Base-by-base conservation (phyloP, 2,113 vertebrate species). In the Nymphicus hollandicus region DNA sequence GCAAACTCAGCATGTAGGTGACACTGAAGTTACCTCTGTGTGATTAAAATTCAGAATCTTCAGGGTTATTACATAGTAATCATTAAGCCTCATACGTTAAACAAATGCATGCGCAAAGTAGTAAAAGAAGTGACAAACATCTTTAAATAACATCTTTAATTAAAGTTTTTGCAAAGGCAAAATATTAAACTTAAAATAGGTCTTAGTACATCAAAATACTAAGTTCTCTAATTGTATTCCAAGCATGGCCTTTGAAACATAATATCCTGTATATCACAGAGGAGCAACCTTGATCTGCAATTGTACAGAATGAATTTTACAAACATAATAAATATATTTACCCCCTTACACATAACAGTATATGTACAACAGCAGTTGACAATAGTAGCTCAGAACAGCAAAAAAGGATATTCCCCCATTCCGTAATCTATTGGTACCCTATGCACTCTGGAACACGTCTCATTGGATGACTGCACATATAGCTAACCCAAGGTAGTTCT, bases 91-190 rank as follows among this genome's bases (percentile, higher is more conserved):
- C 65, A 58, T 8, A 28, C 47, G 58, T 43, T 37, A 91, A 92
- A 89, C 93, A 95, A 95, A 90, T 10, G 43, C 24, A 74, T 64
- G 28, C 93, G 86, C 41, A 95, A 96, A 43, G 87, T 65, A 94
- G 80, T 70, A 96, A 97, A 97, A 86, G 74, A 96, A 96, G 80
- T 96, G 95, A 93, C 97, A 97, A 96, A 96, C 97, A 81, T 96
- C 98, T 98, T 98, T 98, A 98, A 98, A 98, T 98, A 98, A 98
- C 98, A 98, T 98, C 98, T 99, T 99, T 99, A 98, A 98, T 99
- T 98, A 98, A 98, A 98, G 96, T 97, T 98, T 98, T 98, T 98
- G 98, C 98, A 99, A 98, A 99, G 98, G 98, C 98, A 98, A 98
- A 98, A 98, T 98, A 98, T 98, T 98, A 98, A 98, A 98, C 97